These are phyloP conservation scores for Ptyas mucosa DNA, from an alignment of 2,113 vertebrate genomes.

Conservation along the genomic window DNA sequence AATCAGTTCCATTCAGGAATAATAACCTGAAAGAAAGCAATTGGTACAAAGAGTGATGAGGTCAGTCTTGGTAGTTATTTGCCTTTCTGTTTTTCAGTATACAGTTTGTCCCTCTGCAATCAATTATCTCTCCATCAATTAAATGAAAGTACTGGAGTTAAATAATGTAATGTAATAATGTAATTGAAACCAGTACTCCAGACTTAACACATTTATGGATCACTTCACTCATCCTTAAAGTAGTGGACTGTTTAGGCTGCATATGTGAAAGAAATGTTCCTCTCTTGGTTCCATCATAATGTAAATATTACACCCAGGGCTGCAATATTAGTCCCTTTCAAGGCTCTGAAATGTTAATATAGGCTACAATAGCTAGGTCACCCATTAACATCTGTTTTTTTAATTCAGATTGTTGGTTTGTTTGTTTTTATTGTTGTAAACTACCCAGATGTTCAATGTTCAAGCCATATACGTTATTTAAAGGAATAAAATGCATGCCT, in stretches of 20 bases:
- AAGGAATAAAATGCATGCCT: neutral
- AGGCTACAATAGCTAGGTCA: neutral
- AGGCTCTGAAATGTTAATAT: neutral
- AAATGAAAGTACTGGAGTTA: neutral
- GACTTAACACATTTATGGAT: neutral
- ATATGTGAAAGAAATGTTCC: neutral
- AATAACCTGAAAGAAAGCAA: neutral
- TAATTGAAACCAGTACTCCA: neutral
- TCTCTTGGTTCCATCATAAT: neutral
- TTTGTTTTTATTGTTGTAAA: neutral
- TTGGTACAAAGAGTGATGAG: neutral
- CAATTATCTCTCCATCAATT: neutral
- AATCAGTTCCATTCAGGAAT: neutral
- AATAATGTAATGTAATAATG: neutral
- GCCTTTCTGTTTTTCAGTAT: neutral
- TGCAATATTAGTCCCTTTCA: neutral
- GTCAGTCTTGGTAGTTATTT: neutral
- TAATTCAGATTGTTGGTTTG: neutral
- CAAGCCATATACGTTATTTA: neutral
- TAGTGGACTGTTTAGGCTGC: neutral
- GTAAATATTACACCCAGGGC: neutral
- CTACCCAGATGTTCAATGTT: neutral
- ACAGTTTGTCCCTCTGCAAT: neutral
- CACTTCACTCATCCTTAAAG: slow-evolving; percentile 8
- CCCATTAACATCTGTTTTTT: neutral